Evolutionary conservation across 2,797 vertebrate genomes (phyloP).

Genomic region (Argya squamiceps): DNA sequence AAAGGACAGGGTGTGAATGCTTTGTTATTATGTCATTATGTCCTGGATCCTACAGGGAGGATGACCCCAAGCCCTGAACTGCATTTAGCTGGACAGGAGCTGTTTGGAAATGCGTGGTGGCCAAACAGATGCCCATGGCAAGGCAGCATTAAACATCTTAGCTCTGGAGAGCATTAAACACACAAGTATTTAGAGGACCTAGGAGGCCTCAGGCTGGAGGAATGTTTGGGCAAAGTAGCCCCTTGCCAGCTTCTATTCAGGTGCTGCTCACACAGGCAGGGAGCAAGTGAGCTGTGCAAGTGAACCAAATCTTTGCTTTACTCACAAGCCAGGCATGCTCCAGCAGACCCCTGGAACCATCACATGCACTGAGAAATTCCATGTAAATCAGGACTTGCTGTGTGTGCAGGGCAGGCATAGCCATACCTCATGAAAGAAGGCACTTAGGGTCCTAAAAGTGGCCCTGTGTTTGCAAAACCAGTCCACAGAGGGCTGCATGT

Average conservation of each 20-base stretch:
- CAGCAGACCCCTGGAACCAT: not conserved
- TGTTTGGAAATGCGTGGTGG: not conserved
- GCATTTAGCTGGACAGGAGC: not conserved
- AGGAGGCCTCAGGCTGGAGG: not conserved
- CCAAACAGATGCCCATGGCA: not conserved
- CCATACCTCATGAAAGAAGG: not conserved
- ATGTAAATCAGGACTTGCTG: not conserved
- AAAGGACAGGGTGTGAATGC: fast-evolving
- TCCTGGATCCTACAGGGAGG: not conserved
- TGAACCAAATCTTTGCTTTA: not conserved
- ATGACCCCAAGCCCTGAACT: not conserved
- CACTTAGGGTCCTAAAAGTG: not conserved
- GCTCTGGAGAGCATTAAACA: not conserved
- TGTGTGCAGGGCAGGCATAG: not conserved
- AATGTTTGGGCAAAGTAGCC: not conserved
- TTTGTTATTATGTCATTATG: not conserved
- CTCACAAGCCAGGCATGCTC: not conserved
- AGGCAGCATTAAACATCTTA: not conserved
- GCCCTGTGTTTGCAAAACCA: not conserved
- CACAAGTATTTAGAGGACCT: not conserved
- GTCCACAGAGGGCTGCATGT: not conserved
- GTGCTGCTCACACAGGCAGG: not conserved
- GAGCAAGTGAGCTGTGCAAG: not conserved
- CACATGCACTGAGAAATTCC: not conserved
- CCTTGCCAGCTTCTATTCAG: not conserved